Evolutionary conservation across 2,797 vertebrate genomes (phyloP).

Genomic region (Pseudomugil tenellus): DNA sequence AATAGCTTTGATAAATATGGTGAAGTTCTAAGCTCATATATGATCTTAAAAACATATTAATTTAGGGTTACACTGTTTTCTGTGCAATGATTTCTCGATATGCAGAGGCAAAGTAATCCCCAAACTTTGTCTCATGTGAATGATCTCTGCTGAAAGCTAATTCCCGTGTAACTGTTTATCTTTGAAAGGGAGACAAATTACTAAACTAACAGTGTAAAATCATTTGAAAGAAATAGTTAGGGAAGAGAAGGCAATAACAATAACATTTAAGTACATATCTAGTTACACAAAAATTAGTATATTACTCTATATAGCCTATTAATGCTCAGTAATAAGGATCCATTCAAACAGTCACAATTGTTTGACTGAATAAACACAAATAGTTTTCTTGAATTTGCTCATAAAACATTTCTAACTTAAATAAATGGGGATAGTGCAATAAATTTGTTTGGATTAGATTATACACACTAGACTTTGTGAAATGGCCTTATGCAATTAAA

Average conservation of each 20-base stretch:
- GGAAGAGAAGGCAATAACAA: background rate
- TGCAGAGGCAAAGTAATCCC: background rate
- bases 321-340: no score
- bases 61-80: background rate
- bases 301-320: no score
- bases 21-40: background rate
- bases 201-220: background rate
- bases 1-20: background rate
- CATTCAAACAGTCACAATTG: no score
- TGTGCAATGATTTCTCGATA: background rate
- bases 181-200: background rate
- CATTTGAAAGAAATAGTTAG: background rate
- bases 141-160: background rate
- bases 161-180: background rate
- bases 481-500: no score
- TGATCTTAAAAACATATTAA: background rate
- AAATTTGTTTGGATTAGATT: no score
- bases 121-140: background rate
- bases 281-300: no score
- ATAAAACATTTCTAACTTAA: no score
- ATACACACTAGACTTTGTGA: no score
- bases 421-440: no score
- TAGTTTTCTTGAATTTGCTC: no score
- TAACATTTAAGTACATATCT: no score
- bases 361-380: no score